Conservation (phyloP, 2,113 vertebrate species). For the Myotis davidii region DNA sequence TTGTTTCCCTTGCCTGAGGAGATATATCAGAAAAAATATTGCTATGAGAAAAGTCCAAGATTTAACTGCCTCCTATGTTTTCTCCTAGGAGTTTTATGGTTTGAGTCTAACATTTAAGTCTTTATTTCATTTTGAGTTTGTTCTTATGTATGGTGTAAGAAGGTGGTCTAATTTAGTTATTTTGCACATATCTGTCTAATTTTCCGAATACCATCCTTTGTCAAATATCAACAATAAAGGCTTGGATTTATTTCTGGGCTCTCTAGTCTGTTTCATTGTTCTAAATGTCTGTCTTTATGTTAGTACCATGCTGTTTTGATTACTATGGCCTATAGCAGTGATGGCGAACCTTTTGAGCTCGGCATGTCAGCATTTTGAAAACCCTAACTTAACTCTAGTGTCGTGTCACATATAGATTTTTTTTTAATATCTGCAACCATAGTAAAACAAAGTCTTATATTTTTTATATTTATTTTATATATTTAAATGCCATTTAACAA, state of each 20-base stretch:
- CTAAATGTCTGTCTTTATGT: neutral
- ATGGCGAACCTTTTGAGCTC: too few relatives aligned
- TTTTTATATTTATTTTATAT: too few relatives aligned
- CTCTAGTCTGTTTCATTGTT: neutral
- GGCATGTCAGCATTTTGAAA: too few relatives aligned
- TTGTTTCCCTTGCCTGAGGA: neutral
- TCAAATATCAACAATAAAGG: neutral
- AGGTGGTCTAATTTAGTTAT: neutral
- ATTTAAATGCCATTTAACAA: too few relatives aligned
- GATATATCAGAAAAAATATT: neutral
- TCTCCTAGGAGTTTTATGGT: neutral
- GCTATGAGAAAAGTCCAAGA: neutral
- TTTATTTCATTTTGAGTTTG: neutral
- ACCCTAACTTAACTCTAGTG: too few relatives aligned
- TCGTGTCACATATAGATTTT: too few relatives aligned
- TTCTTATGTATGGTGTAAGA: neutral
- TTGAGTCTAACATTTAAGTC: neutral
- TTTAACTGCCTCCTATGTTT: neutral
- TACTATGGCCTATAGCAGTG: neutral
- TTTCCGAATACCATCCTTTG: neutral
- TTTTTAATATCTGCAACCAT: too few relatives aligned
- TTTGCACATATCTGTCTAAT: neutral
- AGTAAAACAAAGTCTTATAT: too few relatives aligned
- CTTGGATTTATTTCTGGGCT: neutral
- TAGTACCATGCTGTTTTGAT: neutral